Conservation (phyloP, 2,888 invertebrate genomes). For the Eupithecia pulchellata region DNA sequence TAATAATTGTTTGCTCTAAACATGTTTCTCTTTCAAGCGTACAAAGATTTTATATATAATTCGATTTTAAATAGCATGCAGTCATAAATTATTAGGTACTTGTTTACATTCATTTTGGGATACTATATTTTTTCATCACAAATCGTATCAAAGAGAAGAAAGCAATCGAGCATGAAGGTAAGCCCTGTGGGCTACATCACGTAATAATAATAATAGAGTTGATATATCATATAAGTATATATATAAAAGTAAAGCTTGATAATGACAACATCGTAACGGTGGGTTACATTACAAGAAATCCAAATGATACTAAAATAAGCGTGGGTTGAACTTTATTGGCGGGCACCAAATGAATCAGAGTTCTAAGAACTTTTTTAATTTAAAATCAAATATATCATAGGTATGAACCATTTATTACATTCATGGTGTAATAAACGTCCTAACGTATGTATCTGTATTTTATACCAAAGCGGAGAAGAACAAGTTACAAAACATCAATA, state of each 20-base stretch:
- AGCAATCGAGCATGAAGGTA: neutral
- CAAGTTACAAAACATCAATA: neutral
- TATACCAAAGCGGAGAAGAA: neutral
- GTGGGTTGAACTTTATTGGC: slow-evolving; percentile 5
- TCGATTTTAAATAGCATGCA: no score
- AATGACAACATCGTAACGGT: slow-evolving; percentile 16
- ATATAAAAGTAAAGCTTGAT: slow-evolving; percentile 10
- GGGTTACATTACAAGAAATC: slow-evolving; percentile 17
- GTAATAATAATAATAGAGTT: slow-evolving; percentile 10
- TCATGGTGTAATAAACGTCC: neutral
- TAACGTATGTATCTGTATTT: neutral
- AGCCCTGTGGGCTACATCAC: slow-evolving; percentile 4
- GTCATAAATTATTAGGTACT: no score
- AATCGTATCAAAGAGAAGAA: no score
- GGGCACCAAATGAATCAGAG: neutral
- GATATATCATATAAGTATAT: no score
- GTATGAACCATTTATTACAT: neutral
- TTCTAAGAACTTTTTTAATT: neutral
- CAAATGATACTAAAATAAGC: neutral
- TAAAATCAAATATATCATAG: neutral
- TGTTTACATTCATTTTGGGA: no score
- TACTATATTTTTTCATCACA: no score
- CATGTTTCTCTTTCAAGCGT: no score
- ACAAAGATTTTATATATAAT: no score
- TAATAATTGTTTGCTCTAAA: no score